A percentile compares a stretch with the other conserved stretches of the same genome.
Evolutionary conservation across 2,888 invertebrate species (phyloP).

Genomic region (Unio delphinus): DNA sequence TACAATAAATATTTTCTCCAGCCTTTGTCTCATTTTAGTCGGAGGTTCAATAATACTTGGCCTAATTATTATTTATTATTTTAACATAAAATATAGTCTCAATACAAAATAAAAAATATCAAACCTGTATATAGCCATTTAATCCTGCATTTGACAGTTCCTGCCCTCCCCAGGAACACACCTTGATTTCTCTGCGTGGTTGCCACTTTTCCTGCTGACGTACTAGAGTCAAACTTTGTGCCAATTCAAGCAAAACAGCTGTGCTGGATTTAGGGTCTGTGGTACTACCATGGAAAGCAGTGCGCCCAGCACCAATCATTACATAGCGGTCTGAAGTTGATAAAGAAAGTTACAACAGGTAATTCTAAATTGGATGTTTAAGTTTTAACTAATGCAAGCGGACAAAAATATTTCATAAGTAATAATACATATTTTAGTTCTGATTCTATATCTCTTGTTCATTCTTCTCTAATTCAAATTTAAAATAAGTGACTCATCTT

Average conservation of each 20-base stretch:
- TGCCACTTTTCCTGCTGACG: slow-evolving; percentile 42
- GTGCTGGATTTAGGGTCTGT: slow-evolving; percentile 33
- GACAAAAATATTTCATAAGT: no score
- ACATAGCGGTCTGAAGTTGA: slow-evolving; percentile 45
- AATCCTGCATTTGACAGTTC: slow-evolving; percentile 40
- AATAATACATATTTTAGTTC: no score
- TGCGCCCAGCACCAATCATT: slow-evolving; percentile 45
- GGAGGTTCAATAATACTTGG: no score
- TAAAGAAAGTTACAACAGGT: no score
- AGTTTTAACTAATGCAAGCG: no score
- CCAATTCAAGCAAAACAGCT: slow-evolving; percentile 45
- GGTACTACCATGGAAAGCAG: slow-evolving; percentile 16
- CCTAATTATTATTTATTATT: no score
- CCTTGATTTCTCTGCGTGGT: slow-evolving; percentile 46
- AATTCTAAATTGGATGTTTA: no score
- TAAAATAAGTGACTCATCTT: no score
- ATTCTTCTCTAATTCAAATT: no score
- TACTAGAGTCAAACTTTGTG: slow-evolving; percentile 35
- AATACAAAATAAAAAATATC: not conserved
- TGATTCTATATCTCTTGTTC: no score
- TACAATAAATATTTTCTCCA: no score
- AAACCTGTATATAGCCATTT: slow-evolving; percentile 33
- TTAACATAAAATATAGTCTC: not conserved
- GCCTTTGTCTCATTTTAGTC: no score
- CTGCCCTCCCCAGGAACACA: slow-evolving; percentile 49